Base-by-base conservation (phyloP, 2,888 invertebrate species). In the Criorhina ranunculi region DNA sequence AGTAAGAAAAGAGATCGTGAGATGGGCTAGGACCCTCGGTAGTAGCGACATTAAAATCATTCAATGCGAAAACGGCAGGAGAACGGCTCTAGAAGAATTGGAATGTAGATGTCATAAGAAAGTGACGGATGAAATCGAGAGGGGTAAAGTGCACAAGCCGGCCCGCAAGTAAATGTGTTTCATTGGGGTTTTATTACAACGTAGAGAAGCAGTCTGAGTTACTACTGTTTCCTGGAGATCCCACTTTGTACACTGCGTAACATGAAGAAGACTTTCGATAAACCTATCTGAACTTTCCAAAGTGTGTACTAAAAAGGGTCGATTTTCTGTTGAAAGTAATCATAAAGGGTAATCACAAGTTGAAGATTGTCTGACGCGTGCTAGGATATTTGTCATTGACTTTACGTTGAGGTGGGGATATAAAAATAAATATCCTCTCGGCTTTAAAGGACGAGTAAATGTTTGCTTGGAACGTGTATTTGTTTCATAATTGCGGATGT, bases 21-120 rank as follows among this genome's bases (percentile, higher is more conserved):
- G 59, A 4, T 35, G 49, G 11, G 12, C 31, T 40, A 31, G 12
- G n/a, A 15, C 60, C 24, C 46, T 44, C 46, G 31, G 73, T 44
- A 60, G 73, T 59, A 59, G 24, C 29, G 33, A 49, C 62, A 70
- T 72, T 62, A 40, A 57, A 24, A 4, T 24, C 19, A 66, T 59
- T 53, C 51, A 66, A 31, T 53, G 59, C 49, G 17, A 8, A 15
- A 42, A 49, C 37, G 55, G 11, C 5, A 15, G 17, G 35, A 5
- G 11, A 6, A 19, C 8, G 8, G 4, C 8, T 51, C 24, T 7
- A 19, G 57, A 37, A 17, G 17, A 35, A 15, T 37, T n/a, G 15
- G 49, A 49, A 49, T 64, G 35, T 4, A 42, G 53, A 40, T 51
- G 53, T 29, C 66, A 53, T 67, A 53, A 17, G 11, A 51, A 12